Percentiles rank a stretch among this genome's conserved stretches.
Evolutionary conservation across 2,888 invertebrate species (phyloP).

Genomic region (Meiosimyza platycephala): DNA sequence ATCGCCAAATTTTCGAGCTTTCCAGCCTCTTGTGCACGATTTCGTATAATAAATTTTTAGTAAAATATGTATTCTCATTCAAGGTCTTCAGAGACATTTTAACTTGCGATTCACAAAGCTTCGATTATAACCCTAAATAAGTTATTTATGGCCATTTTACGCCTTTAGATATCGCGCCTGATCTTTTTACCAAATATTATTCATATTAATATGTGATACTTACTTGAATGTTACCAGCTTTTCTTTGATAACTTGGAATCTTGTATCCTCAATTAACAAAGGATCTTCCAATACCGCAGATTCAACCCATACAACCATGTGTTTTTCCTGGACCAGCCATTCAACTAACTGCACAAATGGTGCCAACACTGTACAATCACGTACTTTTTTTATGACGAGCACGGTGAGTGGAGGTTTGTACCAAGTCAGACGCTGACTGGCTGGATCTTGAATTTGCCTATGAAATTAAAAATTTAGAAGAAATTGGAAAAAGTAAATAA

Average conservation of each 20-base stretch:
- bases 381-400: slow-evolving; percentile 95
- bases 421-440: slow-evolving; percentile 96
- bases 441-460: slow-evolving; percentile 98
- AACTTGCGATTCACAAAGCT: too few species aligned
- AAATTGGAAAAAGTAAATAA: neutral
- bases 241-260: slow-evolving; percentile 82
- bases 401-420: slow-evolving; percentile 97
- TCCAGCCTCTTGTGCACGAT: too few species aligned
- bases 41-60: too few species aligned
- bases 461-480: slow-evolving; percentile 47
- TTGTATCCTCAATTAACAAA: slow-evolving; percentile 77
- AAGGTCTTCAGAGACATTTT: too few species aligned
- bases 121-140: too few species aligned
- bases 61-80: too few species aligned
- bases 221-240: slow-evolving; percentile 82
- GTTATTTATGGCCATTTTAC: too few species aligned
- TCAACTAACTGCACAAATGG: slow-evolving; percentile 93
- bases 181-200: too few species aligned
- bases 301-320: slow-evolving; percentile 96
- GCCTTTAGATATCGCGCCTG: too few species aligned
- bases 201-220: slow-evolving; percentile 41
- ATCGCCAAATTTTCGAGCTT: too few species aligned
- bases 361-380: slow-evolving; percentile 87
- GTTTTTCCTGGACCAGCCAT: slow-evolving; percentile 95
- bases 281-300: slow-evolving; percentile 89